phyloP scores from a whole-genome alignment of 2,888 invertebrate genomes.

The Villa cingulata region DNA sequence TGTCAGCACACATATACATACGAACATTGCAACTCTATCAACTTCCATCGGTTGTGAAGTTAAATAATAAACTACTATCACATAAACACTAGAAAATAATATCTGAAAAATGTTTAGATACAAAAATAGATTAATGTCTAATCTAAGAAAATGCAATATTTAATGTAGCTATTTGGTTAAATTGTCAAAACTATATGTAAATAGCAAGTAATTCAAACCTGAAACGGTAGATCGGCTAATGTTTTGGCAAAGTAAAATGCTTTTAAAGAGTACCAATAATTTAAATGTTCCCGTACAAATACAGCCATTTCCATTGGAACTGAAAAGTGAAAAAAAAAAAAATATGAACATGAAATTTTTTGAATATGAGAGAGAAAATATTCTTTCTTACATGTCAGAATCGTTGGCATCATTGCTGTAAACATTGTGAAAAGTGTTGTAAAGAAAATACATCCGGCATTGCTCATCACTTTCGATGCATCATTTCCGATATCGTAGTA shows the following conservation, averaged over 20 bases:
- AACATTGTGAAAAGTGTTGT: slow-evolving; percentile 94
- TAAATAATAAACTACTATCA: slow-evolving; percentile 87
- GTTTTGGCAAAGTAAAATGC: slow-evolving; percentile 95
- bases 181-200: slow-evolving; percentile 4
- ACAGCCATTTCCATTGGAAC: slow-evolving; percentile 94
- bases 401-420: slow-evolving; percentile 97
- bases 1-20: slow-evolving; percentile 50
- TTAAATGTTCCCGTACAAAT: slow-evolving; percentile 85
- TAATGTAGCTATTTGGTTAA: background rate
- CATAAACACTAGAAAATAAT: slow-evolving; percentile 71
- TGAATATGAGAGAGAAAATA: no score
- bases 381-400: slow-evolving; percentile 94
- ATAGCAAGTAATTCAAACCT: no score
- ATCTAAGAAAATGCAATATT: background rate
- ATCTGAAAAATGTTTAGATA: slow-evolving; percentile 44
- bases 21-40: slow-evolving; percentile 46
- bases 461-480: slow-evolving; percentile 87
- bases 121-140: background rate
- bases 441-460: slow-evolving; percentile 91
- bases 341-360: background rate
- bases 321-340: slow-evolving; percentile 32
- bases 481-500: slow-evolving; percentile 89
- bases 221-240: slow-evolving; percentile 91
- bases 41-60: slow-evolving; percentile 88
- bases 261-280: slow-evolving; percentile 94